Percentiles rank a stretch among this genome's conserved stretches.
These are phyloP conservation scores for Timandra comae DNA, from an alignment of 2,888 invertebrate genomes.

Conservation along the genomic window DNA sequence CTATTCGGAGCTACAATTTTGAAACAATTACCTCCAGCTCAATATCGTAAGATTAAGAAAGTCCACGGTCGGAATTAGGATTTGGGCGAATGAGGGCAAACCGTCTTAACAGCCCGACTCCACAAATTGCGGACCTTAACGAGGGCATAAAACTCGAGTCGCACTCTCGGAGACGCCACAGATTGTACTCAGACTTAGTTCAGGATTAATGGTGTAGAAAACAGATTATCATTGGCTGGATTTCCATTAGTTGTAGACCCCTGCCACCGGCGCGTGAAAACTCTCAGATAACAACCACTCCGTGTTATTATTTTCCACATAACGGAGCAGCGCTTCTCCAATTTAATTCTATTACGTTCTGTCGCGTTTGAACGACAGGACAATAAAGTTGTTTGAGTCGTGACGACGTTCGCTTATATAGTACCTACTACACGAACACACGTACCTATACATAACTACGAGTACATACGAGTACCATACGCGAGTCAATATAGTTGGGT, in stretches of 20 bases:
- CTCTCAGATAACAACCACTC: slow-evolving; percentile 64
- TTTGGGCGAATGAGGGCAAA: slow-evolving; percentile 62
- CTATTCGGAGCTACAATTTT: slow-evolving; percentile 61
- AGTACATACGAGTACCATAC: slow-evolving; percentile 6
- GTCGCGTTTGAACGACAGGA: slow-evolving; percentile 71
- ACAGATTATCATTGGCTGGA: slow-evolving; percentile 77
- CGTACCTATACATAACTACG: not conserved
- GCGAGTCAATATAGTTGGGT: slow-evolving; percentile 24
- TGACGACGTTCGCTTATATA: slow-evolving; percentile 29
- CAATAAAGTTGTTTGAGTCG: slow-evolving; percentile 67
- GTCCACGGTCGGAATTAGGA: slow-evolving; percentile 73
- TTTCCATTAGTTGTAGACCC: slow-evolving; percentile 71
- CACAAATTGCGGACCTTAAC: slow-evolving; percentile 77
- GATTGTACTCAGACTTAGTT: slow-evolving; percentile 75
- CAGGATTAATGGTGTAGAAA: slow-evolving; percentile 78
- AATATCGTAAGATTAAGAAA: slow-evolving; percentile 75
- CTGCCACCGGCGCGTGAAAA: slow-evolving; percentile 75
- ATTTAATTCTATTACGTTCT: slow-evolving; percentile 75
- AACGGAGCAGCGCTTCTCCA: slow-evolving; percentile 67
- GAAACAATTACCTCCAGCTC: slow-evolving; percentile 75
- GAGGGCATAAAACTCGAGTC: slow-evolving; percentile 73
- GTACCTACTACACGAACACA: slow-evolving; percentile 3
- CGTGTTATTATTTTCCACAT: slow-evolving; percentile 76
- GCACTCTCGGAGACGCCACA: slow-evolving; percentile 69
- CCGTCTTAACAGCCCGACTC: slow-evolving; percentile 72